phyloP scores from a whole-genome alignment of 2,888 invertebrate species.

The Ectemnius continuus region DNA sequence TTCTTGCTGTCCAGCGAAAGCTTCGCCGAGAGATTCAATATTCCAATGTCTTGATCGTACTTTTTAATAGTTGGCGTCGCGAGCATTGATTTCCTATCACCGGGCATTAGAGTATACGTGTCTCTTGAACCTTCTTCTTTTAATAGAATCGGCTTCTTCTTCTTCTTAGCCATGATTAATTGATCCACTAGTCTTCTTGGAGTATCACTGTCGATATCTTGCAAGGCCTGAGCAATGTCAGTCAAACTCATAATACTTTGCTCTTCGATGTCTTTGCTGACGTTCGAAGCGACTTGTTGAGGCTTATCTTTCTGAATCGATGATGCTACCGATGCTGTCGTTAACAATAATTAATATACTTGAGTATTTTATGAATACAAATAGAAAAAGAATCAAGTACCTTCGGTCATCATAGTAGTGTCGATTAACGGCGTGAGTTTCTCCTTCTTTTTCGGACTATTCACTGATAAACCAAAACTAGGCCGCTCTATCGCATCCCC shows the following conservation, averaged over 20 bases:
- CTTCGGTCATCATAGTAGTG: conserved; percentile 63
- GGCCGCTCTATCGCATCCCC: conserved; percentile 59
- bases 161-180: conserved; percentile 67
- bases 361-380: no score
- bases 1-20: conserved; percentile 66
- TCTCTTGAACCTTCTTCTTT: conserved; percentile 39
- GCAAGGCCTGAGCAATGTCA: conserved; percentile 69
- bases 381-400: conserved; percentile 45
- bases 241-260: conserved; percentile 72
- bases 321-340: conserved; percentile 29
- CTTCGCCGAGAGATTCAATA: conserved; percentile 49
- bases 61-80: conserved; percentile 32
- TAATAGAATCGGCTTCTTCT: conserved; percentile 37
- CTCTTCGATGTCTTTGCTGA: conserved; percentile 55
- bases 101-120: conserved; percentile 55
- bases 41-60: conserved; percentile 28
- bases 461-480: conserved; percentile 63
- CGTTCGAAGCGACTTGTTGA: conserved; percentile 19
- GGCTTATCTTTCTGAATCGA: conserved; percentile 23
- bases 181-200: conserved; percentile 72
- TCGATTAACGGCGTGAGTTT: conserved; percentile 65
- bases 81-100: conserved; percentile 57
- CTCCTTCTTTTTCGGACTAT: conserved; percentile 65
- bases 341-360: neutral
- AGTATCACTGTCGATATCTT: conserved; percentile 65